Evolutionary conservation across 2,797 vertebrate species (phyloP), one percentile per base, ranked within the genome.

Genomic region (Gallinago nigripennis): DNA sequence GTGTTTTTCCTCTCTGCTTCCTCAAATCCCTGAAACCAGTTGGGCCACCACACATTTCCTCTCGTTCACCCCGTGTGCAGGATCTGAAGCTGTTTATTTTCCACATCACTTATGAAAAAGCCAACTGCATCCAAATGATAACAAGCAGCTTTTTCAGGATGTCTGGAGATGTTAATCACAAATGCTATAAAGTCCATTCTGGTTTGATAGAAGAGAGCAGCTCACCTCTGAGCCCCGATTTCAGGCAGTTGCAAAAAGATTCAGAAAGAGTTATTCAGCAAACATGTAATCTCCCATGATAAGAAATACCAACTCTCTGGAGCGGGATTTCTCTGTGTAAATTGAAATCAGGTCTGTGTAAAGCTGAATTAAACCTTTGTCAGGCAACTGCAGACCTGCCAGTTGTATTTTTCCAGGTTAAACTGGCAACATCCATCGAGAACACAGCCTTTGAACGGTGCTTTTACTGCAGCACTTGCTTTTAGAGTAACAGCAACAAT

Each of bases 311-410:
- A 18, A 61, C 60, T 80, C 57, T 68, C 75, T 89, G 86, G 61
- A 91, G 57, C 65, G 71, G 72, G 57, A 57, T 92, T 94, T 87
- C 72, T 81, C 79, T 45, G 56, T 73, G 77, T 88, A 82, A 95
- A 90, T 56, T 94, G 86, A 90, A 92, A 81, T 78, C 79, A 53
- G 41, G 46, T 41, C 54, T 56, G 12, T 39, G 77, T 51, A 73
- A 84, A 92, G 76, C 43, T 71, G 76, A 94, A 90, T 90, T 71
- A 83, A 93, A 90, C 72, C 66, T 92, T 72, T 91, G 84, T 68
- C 82, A 82, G 2, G 3, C 6, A 60, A 61, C 75, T 83, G 82
- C 79, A 92, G 65, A 43, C 37, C 76, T 83, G 50, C 51, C 87
- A 78, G 84, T 43, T 46, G 8, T 5, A 75, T 75, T 71, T 82